Evolutionary conservation across 1,140 invertebrate genomes (phyloP).

Genomic region (Samia ricini): DNA sequence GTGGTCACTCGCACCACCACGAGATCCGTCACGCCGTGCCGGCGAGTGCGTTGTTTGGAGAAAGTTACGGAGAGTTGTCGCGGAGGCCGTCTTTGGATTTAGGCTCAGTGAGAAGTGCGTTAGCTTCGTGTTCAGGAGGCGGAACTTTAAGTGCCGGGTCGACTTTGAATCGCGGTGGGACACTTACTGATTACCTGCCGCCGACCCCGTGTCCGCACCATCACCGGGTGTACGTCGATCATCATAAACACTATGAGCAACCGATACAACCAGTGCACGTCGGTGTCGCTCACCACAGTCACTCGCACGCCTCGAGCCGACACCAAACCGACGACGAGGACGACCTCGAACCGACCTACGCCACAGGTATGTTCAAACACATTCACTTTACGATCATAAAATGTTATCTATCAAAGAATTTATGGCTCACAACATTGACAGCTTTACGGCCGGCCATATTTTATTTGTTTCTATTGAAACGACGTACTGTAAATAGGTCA

Average conservation of each 20-base stretch:
- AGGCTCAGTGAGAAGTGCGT: slow-evolving; percentile 67
- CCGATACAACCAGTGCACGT: slow-evolving; percentile 69
- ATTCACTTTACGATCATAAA: slow-evolving; percentile 13
- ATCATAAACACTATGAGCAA: slow-evolving; percentile 72
- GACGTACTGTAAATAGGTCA: slow-evolving; percentile 11
- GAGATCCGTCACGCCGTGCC: slow-evolving; percentile 66
- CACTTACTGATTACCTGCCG: slow-evolving; percentile 66
- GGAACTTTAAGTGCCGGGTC: slow-evolving; percentile 68
- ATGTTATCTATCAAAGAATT: slow-evolving; percentile 18
- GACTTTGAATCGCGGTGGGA: slow-evolving; percentile 63
- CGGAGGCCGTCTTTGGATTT: slow-evolving; percentile 63
- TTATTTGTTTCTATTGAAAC: slow-evolving; percentile 15
- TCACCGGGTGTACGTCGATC: slow-evolving; percentile 71
- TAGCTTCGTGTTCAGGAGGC: slow-evolving; percentile 68
- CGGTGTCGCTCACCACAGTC: slow-evolving; percentile 58
- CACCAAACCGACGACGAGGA: slow-evolving; percentile 73
- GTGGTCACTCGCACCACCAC: slow-evolving; percentile 61
- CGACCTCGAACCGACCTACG: slow-evolving; percentile 73
- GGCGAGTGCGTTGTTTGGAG: slow-evolving; percentile 64
- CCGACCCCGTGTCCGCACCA: slow-evolving; percentile 73
- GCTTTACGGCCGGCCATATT: slow-evolving; percentile 24
- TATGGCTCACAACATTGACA: slow-evolving; percentile 22
- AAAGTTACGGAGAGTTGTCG: slow-evolving; percentile 66
- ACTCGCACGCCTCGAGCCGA: slow-evolving; percentile 63
- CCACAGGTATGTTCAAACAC: slow-evolving; percentile 60